Percentiles rank a stretch among this genome's conserved stretches.
Evolutionary conservation across 2,888 invertebrate species (phyloP).

Genomic region (Aporophyla lueneburgensis): DNA sequence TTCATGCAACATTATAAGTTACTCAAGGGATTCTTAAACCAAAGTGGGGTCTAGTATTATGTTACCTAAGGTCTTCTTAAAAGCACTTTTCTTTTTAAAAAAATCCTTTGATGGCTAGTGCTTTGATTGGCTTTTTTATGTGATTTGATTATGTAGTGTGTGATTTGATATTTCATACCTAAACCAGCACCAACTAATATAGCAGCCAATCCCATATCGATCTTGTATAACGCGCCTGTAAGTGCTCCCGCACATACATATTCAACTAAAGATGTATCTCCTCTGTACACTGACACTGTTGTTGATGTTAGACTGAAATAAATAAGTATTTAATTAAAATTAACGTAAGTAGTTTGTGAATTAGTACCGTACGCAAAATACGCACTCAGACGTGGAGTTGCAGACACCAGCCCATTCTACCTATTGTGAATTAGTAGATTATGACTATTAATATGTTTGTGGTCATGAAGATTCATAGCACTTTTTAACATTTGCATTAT

Average conservation of each 20-base stretch:
- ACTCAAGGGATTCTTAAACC: neutral
- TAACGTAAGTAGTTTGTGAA: neutral
- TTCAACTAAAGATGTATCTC: conserved; percentile 92
- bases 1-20: neutral
- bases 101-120: too few relatives aligned
- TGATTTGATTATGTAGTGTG: too few relatives aligned
- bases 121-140: too few relatives aligned
- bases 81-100: neutral
- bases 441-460: neutral
- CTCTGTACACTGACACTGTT: conserved; percentile 92
- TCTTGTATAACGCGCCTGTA: conserved; percentile 93
- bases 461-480: too few relatives aligned
- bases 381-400: too few relatives aligned
- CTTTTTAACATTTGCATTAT: too few relatives aligned
- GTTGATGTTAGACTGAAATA: conserved; percentile 92
- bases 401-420: too few relatives aligned
- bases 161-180: conserved; percentile 83
- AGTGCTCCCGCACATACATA: conserved; percentile 92
- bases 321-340: neutral
- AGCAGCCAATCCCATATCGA: conserved; percentile 92
- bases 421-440: neutral
- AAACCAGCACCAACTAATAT: conserved; percentile 92
- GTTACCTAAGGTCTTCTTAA: too few relatives aligned
- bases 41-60: neutral
- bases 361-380: too few relatives aligned